Conservation (phyloP, 2,113 vertebrate species). For the Ictidomys tridecemlineatus region DNA sequence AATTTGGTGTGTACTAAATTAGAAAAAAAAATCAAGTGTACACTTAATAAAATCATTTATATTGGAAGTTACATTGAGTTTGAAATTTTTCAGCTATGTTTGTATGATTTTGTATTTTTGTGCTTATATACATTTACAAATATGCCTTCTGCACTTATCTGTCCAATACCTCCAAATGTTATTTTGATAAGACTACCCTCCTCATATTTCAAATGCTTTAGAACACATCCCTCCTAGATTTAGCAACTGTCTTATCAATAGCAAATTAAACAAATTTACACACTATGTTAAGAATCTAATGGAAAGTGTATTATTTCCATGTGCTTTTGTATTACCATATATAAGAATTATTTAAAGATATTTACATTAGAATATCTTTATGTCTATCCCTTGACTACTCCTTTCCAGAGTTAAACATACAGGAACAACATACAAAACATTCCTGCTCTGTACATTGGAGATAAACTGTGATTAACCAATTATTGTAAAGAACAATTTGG, state of each 20-base stretch:
- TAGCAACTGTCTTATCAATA: neutral
- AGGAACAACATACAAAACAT: neutral
- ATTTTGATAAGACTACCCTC: neutral
- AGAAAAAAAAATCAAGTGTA: neutral
- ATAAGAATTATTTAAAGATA: neutral
- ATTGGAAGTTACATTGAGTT: neutral
- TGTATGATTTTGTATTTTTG: neutral
- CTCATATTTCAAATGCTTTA: slow-evolving; percentile 4
- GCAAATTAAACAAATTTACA: neutral
- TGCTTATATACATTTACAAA: neutral
- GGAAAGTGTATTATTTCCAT: neutral
- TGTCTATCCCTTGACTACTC: neutral
- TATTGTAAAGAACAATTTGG: slow-evolving; percentile 27
- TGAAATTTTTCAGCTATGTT: neutral
- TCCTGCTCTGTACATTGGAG: neutral
- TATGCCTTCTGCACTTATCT: neutral
- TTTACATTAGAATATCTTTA: neutral
- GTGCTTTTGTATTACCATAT: neutral
- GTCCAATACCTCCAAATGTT: neutral
- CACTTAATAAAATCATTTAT: slow-evolving; percentile 26
- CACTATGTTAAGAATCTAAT: neutral
- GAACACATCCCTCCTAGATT: neutral
- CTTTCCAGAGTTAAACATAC: neutral
- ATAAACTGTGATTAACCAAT: neutral
- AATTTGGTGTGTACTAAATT: neutral